Base-by-base conservation (phyloP, 2,113 vertebrate genomes). In the Tachuris rubrigastra region DNA sequence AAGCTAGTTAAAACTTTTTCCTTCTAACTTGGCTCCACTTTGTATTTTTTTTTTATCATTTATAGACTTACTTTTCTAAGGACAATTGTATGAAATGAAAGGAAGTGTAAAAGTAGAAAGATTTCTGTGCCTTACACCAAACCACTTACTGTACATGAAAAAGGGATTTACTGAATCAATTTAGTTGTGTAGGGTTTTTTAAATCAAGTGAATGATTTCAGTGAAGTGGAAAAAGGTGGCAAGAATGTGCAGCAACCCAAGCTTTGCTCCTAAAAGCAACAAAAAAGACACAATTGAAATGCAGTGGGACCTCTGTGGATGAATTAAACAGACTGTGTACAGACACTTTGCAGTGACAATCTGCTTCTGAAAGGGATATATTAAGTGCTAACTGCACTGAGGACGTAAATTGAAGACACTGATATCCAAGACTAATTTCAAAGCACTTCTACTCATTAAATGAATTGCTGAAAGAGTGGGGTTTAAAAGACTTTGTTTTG, bases 341-440 rank as follows among this genome's bases (percentile, higher is more conserved):
- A 92, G 91, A 95, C 93, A 95, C 93, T 96, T 80, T 79, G 91
- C 95, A 85, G 82, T 89, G 87, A 85, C 95, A 97, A 96, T 96
- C 95, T 97, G 94, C 86, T 95, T 85, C 95, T 96, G 95, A 97
- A 97, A 96, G 91, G 93, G 89, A 96, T 96, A 71, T 96, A 96
- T 96, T 96, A 97, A 97, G 89, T 93, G 92, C 83, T 93, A 92
- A 92, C 81, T 93, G 84, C 94, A 91, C 92, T 62, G 84, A 93
- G 53, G 73, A 91, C 44, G 30, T 96, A 96, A 96, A 97, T 89
- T 96, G 95, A 97, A 97, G 95, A 97, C 81, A 75, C 37, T 63
- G 31, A 96, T 96, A 96, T 95, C 93, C 95, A 97, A 96, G 93
- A 95, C 97, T 97, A 97, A 97, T 97, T 96, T 97, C 94, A 96